Base-by-base conservation (phyloP, 2,113 vertebrate species). In the Protomyctophum bolini region DNA sequence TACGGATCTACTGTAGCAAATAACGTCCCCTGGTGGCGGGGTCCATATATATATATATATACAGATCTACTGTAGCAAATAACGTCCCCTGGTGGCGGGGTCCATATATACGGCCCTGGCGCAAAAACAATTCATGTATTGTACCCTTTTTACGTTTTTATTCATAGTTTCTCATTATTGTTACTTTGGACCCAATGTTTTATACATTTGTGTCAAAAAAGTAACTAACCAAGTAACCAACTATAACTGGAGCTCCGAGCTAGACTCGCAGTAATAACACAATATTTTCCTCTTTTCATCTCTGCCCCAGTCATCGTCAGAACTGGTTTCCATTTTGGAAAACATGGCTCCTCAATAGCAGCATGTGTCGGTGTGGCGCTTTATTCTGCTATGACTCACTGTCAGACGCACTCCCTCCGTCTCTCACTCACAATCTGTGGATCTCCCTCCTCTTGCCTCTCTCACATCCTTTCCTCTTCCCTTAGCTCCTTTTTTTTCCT, bases 341-440 rank as follows among this genome's bases (percentile, higher is more conserved):
- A 84, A 83, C 83, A 87, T 79, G 72, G 77, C 73, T 82, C 73
- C 82, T 75, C 65, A 81, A 76, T 69, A 51, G 74, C 80, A 75
- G 77, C 89, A 88, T 82, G 89, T 80, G 81, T 84, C 85, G 77
- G 79, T 50, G 75, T 79, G 65, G 74, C 60, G 41, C 79, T 86
- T 84, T 81, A 73, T 84, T 85, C 79, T 57, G 81, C 80, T 77
- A 79, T 90, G 86, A 88, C 78, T 90, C 84, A 86, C 66, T 77
- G 71, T 80, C 80, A 77, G 45, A 70, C 56, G 64, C 47, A 49
- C 67, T 82, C 83, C 7, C 63, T 59, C 74, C 68, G 46, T 70
- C 71, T 57, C 41, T 80, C 45, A 9, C 4, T 54, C 7, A 9
- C 74, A 83, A 66, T 75, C 69, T 70, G 50, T 76, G 72, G 72